Conservation (phyloP, 2,113 vertebrate genomes). For the Tichodroma muraria region DNA sequence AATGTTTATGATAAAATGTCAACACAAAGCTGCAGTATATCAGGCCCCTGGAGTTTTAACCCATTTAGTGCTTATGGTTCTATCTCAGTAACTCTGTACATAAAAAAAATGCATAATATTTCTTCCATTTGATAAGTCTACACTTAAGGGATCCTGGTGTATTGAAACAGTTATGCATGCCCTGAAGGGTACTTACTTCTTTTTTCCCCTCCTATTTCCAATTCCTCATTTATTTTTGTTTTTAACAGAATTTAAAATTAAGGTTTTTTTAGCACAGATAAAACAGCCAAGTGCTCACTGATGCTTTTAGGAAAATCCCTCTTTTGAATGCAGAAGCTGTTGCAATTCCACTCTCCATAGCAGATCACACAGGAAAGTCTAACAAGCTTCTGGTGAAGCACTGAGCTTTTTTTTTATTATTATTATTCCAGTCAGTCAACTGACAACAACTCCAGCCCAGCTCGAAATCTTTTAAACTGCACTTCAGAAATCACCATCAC, state of each 20-base stretch:
- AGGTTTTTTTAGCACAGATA: not conserved
- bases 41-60: not conserved
- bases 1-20: not conserved
- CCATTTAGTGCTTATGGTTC: not conserved
- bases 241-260: constrained; percentile 42
- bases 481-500: constrained; percentile 54
- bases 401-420: not conserved
- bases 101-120: not conserved
- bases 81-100: not conserved
- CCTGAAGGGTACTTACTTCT: not conserved
- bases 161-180: not conserved
- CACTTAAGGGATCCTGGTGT: not conserved
- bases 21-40: not conserved
- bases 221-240: constrained; percentile 36
- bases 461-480: constrained; percentile 57
- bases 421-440: constrained; percentile 49
- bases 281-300: constrained; percentile 68
- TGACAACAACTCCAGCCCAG: constrained; percentile 41
- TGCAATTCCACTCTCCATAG: not conserved
- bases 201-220: not conserved
- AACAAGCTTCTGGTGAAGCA: constrained; percentile 53
- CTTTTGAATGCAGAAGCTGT: constrained; percentile 56
- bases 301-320: constrained; percentile 73
- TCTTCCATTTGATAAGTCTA: not conserved
- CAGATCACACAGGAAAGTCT: constrained; percentile 62